Evolutionary conservation across 2,797 vertebrate genomes (phyloP).

Genomic region (Lemur catta): DNA sequence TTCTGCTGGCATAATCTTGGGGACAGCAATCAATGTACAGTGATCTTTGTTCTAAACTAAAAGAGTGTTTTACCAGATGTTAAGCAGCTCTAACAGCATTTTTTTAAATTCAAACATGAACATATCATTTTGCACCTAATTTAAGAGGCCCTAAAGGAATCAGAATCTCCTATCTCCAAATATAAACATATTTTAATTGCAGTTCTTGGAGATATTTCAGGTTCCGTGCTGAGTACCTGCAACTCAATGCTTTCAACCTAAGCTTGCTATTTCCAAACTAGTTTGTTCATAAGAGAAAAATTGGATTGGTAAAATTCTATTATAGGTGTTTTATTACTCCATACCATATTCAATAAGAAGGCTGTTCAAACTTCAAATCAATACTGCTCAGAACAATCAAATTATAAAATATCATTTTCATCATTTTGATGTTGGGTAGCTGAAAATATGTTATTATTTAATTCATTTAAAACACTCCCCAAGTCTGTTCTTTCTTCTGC

Average conservation of each 20-base stretch:
- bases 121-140: slow-evolving; percentile 37
- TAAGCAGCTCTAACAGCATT: not conserved
- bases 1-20: not conserved
- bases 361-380: slow-evolving; percentile 36
- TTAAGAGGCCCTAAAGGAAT: slow-evolving; percentile 34
- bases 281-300: slow-evolving; percentile 17
- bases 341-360: not conserved
- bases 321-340: not conserved
- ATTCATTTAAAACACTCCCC: not conserved
- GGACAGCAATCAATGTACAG: not conserved
- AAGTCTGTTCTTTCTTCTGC: slow-evolving; percentile 8
- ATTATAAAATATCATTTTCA: slow-evolving; percentile 18
- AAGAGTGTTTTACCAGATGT: slow-evolving; percentile 27
- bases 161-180: slow-evolving; percentile 20
- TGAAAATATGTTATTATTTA: slow-evolving; percentile 18
- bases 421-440: slow-evolving; percentile 22
- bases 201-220: not conserved
- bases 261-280: not conserved
- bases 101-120: slow-evolving; percentile 4
- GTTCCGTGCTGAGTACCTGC: not conserved
- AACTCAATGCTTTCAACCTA: slow-evolving; percentile 25
- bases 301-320: not conserved
- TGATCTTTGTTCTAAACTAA: not conserved
- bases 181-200: not conserved
- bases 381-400: slow-evolving; percentile 40